phyloP scores from a whole-genome alignment of 2,113 vertebrate genomes.

The Thermophis baileyi region DNA sequence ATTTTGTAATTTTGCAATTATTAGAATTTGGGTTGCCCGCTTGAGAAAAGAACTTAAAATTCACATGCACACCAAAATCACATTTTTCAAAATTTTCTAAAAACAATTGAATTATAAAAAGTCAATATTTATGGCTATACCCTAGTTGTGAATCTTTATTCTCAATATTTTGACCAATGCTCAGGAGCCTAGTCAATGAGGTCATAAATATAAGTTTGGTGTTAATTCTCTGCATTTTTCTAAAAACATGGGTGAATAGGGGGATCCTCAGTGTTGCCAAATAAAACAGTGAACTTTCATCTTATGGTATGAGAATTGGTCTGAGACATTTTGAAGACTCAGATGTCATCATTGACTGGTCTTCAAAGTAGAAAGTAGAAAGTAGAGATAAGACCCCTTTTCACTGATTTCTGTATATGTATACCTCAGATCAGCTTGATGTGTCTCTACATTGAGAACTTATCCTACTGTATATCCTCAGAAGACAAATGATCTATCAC shows the following conservation, averaged over 20 bases:
- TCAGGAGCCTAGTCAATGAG: neutral
- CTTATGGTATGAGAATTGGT: neutral
- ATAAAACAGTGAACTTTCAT: neutral
- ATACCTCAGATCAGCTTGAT: no score
- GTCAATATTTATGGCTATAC: neutral
- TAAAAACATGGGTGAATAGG: neutral
- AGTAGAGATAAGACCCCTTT: neutral
- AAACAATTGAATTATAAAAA: neutral
- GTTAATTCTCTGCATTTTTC: neutral
- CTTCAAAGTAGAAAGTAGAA: neutral
- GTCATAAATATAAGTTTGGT: neutral
- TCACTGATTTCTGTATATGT: neutral
- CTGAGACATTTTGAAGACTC: neutral
- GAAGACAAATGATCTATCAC: neutral
- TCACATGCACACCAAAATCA: neutral
- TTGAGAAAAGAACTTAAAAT: neutral
- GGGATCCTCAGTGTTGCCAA: neutral
- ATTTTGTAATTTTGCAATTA: no score
- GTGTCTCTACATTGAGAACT: neutral
- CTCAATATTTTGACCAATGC: neutral
- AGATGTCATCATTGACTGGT: neutral
- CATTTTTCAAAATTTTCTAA: neutral
- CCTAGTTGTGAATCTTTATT: neutral
- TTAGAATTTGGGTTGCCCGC: neutral
- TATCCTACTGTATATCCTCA: neutral